Evolutionary conservation across 2,888 invertebrate species (phyloP).

Genomic region (Mycogona germanica): DNA sequence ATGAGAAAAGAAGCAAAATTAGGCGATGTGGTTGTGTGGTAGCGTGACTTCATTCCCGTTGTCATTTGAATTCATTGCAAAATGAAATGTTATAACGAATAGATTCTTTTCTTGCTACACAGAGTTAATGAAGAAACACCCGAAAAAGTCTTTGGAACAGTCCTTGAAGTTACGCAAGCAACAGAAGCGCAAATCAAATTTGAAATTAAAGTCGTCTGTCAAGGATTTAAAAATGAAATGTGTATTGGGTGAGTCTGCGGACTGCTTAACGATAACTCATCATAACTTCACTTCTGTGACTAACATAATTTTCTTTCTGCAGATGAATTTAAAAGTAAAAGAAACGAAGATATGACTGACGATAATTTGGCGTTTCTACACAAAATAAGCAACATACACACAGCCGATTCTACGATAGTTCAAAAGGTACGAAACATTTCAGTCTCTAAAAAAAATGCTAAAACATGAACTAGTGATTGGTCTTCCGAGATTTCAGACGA

Average conservation of each 20-base stretch:
- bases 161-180: too few relatives aligned
- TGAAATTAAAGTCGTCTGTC: slow-evolving; percentile 5
- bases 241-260: background rate
- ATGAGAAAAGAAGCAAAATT: too few relatives aligned
- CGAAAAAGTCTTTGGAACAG: too few relatives aligned
- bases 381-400: background rate
- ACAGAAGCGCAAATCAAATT: too few relatives aligned
- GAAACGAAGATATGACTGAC: background rate
- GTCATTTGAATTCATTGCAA: too few relatives aligned
- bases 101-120: too few relatives aligned
- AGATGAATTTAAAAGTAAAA: slow-evolving; percentile 9
- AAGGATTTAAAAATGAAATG: slow-evolving; percentile 8
- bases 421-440: background rate
- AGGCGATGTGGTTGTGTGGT: too few relatives aligned
- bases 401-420: background rate
- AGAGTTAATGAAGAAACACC: too few relatives aligned
- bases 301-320: background rate
- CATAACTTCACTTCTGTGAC: background rate
- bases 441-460: background rate
- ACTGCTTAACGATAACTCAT: background rate
- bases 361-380: background rate
- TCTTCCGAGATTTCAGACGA: too few relatives aligned
- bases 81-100: too few relatives aligned
- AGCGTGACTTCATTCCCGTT: too few relatives aligned
- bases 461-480: background rate